Percentiles rank a stretch among this genome's conserved stretches.
Evolutionary conservation across 2,888 invertebrate species (phyloP).

Genomic region (Spatulosminthurus flaviceps): DNA sequence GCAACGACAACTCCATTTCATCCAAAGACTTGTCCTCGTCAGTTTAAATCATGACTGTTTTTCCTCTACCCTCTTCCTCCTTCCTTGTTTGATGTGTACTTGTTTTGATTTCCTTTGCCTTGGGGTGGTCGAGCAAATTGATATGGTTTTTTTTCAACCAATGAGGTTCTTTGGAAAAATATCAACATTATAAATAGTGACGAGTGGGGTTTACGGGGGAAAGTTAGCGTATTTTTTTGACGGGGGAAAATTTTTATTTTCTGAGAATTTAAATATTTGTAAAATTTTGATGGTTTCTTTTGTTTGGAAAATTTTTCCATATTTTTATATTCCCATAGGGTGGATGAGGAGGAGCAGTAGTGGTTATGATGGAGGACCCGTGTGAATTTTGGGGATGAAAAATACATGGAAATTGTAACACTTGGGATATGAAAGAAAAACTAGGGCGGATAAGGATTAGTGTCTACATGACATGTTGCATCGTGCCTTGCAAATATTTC

Average conservation of each 20-base stretch:
- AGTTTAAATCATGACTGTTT: no score
- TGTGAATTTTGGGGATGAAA: not conserved
- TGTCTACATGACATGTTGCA: not conserved
- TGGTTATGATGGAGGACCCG: not conserved
- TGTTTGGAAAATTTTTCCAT: no score
- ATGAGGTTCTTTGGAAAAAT: no score
- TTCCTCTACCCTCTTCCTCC: slow-evolving; percentile 7
- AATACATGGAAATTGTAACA: not conserved
- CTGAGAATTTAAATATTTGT: no score
- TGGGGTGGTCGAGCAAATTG: not conserved
- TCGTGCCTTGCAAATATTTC: slow-evolving; percentile 5
- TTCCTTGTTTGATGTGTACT: not conserved
- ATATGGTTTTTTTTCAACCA: no score
- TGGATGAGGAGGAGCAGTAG: no score
- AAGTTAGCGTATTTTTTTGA: no score
- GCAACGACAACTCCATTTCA: slow-evolving; percentile 26
- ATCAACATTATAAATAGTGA: no score
- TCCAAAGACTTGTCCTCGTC: not conserved
- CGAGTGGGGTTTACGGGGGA: no score
- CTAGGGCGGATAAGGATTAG: not conserved
- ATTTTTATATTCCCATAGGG: no score
- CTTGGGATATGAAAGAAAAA: not conserved
- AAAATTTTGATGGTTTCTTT: no score
- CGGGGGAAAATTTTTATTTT: no score
- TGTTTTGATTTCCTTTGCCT: not conserved